phyloP scores from a whole-genome alignment of 1,140 invertebrate genomes.

The Drosophila sucinea region DNA sequence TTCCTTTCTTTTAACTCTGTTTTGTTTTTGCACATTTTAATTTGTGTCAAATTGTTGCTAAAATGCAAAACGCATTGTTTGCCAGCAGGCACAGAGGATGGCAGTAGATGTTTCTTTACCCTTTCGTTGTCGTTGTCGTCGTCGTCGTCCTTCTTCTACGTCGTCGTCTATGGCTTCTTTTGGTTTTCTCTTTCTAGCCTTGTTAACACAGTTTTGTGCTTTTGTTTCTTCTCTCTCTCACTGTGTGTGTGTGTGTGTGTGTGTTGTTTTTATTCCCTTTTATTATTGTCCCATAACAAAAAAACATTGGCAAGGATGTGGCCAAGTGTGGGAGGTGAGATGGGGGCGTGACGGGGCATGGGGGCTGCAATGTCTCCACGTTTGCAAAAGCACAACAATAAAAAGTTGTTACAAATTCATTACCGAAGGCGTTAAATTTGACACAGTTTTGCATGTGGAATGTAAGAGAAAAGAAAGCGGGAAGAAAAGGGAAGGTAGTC shows the following conservation, averaged over 20 bases:
- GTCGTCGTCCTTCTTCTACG: constrained; percentile 43
- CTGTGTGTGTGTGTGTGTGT: constrained; percentile 42
- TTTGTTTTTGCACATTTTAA: constrained; percentile 67
- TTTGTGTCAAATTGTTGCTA: constrained; percentile 81
- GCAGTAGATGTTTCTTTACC: constrained; percentile 36
- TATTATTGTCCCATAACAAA: constrained; percentile 74
- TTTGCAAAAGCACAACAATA: constrained; percentile 75
- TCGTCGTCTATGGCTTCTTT: constrained; percentile 19
- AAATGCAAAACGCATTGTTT: constrained; percentile 79
- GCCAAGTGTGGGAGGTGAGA: constrained; percentile 18
- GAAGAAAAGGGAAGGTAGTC: neutral
- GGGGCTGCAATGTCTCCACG: constrained; percentile 28
- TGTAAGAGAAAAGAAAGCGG: neutral
- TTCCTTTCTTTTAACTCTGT: neutral
- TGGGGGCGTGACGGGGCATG: neutral
- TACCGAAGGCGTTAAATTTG: constrained; percentile 82
- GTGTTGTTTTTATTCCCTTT: constrained; percentile 58
- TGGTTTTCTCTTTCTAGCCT: constrained; percentile 45
- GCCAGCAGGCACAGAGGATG: constrained; percentile 31
- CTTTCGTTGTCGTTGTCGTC: constrained; percentile 48
- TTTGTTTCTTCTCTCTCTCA: constrained; percentile 58
- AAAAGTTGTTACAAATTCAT: constrained; percentile 82
- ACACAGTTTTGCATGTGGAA: constrained; percentile 75
- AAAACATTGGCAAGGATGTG: constrained; percentile 22
- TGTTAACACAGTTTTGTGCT: constrained; percentile 81